Percentiles rank a stretch among this genome's conserved stretches.
Conservation (phyloP, 2,888 invertebrate species). For the Calliphora vomitoria region DNA sequence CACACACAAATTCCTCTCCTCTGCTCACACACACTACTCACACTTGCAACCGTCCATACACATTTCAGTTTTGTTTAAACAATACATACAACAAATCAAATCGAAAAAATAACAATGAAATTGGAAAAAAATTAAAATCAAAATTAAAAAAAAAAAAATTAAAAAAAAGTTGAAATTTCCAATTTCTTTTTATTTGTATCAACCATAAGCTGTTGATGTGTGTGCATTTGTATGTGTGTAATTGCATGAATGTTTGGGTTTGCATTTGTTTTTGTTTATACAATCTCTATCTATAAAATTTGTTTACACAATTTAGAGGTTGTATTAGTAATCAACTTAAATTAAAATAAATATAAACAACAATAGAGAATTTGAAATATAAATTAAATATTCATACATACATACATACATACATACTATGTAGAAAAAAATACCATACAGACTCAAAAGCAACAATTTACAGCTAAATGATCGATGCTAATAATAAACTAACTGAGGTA, state of each 20-base stretch:
- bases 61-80: constrained; percentile 40
- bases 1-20: not conserved
- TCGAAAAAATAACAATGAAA: constrained; percentile 9
- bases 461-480: not conserved
- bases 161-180: constrained; percentile 9
- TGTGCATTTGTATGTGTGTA: not conserved
- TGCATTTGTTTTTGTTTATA: constrained; percentile 23
- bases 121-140: constrained; percentile 28
- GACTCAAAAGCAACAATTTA: not conserved
- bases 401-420: too few relatives aligned
- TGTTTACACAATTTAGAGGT: constrained; percentile 57
- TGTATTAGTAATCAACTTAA: constrained; percentile 55
- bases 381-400: too few relatives aligned
- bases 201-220: constrained; percentile 10
- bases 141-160: constrained; percentile 37
- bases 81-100: constrained; percentile 25
- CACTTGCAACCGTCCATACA: not conserved
- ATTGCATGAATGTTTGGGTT: not conserved
- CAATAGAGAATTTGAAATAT: not conserved
- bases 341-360: constrained; percentile 48
- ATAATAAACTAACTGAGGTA: not conserved
- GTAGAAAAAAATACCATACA: constrained; percentile 26
- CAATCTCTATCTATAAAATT: constrained; percentile 40
- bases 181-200: constrained; percentile 4
- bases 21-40: not conserved